These are phyloP conservation scores for Hystrix cristata DNA, from an alignment of 2,113 vertebrate species.

Conservation along the genomic window DNA sequence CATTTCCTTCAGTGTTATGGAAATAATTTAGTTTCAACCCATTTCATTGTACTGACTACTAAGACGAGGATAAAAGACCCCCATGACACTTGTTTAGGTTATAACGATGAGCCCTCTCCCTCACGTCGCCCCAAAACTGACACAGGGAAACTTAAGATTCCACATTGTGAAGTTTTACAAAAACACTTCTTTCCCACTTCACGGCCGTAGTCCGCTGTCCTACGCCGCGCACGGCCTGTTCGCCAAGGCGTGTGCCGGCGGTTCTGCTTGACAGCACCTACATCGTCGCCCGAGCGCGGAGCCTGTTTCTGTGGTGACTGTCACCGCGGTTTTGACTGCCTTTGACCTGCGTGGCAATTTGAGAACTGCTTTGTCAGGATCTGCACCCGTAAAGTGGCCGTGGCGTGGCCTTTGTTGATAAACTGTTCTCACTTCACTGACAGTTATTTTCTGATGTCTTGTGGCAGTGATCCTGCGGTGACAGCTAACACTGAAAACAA, in stretches of 20 bases:
- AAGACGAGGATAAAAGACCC: slow-evolving; percentile 22
- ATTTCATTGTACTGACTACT: slow-evolving; percentile 24
- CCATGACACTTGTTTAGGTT: not conserved
- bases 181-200: not conserved
- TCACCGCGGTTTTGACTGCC: slow-evolving; percentile 62
- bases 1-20: slow-evolving; percentile 45
- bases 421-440: slow-evolving; percentile 79
- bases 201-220: not conserved
- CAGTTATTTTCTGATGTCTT: slow-evolving; percentile 72
- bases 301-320: slow-evolving; percentile 53
- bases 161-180: not conserved
- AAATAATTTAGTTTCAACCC: slow-evolving; percentile 47
- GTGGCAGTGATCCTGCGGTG: slow-evolving; percentile 65
- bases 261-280: slow-evolving; percentile 65
- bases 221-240: not conserved
- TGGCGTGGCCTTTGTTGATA: slow-evolving; percentile 76
- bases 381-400: slow-evolving; percentile 60
- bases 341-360: slow-evolving; percentile 77
- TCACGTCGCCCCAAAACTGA: not conserved
- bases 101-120: not conserved
- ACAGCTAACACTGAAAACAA: slow-evolving; percentile 70
- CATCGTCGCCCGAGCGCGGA: not conserved
- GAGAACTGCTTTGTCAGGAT: slow-evolving; percentile 79
- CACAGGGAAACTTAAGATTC: slow-evolving; percentile 34
- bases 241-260: not conserved